Evolutionary conservation across 2,797 vertebrate species (phyloP).

Genomic region (Choloepus didactylus): DNA sequence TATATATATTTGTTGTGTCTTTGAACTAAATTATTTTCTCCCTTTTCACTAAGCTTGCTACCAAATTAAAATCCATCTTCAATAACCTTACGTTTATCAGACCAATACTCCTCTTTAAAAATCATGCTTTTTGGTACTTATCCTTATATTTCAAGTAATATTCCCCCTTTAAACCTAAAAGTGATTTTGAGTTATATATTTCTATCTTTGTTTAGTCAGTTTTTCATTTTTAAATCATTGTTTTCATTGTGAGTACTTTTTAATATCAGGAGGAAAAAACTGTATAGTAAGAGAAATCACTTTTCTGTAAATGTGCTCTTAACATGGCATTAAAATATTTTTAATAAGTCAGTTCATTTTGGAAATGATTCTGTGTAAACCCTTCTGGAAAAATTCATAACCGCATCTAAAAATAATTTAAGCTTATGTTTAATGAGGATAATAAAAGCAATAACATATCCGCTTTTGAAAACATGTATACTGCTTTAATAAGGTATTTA

Average conservation of each 20-base stretch:
- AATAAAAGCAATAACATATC: background rate
- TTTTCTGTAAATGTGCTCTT: slow-evolving; percentile 22
- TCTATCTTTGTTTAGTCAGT: background rate
- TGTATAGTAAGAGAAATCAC: slow-evolving; percentile 36
- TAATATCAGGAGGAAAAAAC: background rate
- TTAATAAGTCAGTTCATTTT: slow-evolving; percentile 1
- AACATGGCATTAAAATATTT: slow-evolving; percentile 17
- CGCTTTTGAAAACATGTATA: background rate
- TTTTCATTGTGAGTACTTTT: slow-evolving; percentile 21
- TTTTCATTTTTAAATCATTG: background rate
- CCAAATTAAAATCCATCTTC: slow-evolving; percentile 38
- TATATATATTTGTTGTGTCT: background rate
- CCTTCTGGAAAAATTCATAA: background rate
- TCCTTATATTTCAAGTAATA: slow-evolving; percentile 35
- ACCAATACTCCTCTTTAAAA: slow-evolving; percentile 11
- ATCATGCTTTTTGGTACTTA: background rate
- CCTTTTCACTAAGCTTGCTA: background rate
- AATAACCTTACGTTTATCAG: background rate
- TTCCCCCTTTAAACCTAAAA: background rate
- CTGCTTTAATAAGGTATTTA: background rate
- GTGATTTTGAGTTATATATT: background rate
- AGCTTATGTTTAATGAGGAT: background rate
- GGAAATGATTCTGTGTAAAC: background rate
- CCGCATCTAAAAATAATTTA: slow-evolving; percentile 10
- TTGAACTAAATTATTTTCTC: slow-evolving; percentile 17